These are phyloP conservation scores for Drosophila buzzatii DNA, from an alignment of 2,888 invertebrate species.

Conservation along the genomic window DNA sequence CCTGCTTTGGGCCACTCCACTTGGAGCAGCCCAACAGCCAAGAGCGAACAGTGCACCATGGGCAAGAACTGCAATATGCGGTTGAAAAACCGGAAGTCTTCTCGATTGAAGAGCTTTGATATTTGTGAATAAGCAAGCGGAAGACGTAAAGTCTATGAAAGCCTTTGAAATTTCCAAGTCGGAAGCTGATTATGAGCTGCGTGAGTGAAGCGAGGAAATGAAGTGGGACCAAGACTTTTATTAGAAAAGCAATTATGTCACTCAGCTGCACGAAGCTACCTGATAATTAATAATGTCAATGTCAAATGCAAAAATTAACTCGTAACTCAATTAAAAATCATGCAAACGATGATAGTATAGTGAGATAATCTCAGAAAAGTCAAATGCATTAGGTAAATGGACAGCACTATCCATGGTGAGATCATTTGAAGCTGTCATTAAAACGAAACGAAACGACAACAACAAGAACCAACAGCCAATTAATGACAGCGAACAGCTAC, in stretches of 20 bases:
- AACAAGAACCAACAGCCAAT: slow-evolving; percentile 60
- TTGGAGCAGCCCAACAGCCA: slow-evolving; percentile 37
- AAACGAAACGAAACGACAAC: slow-evolving; percentile 48
- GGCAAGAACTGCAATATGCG: slow-evolving; percentile 69
- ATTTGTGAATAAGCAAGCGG: slow-evolving; percentile 52
- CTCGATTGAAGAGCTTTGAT: slow-evolving; percentile 55
- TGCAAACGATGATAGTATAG: neutral
- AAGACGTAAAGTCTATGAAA: slow-evolving; percentile 28
- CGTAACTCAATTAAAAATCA: neutral
- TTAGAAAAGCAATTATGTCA: neutral
- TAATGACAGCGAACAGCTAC: slow-evolving; percentile 76
- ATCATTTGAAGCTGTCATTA: slow-evolving; percentile 49
- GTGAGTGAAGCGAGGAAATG: slow-evolving; percentile 58
- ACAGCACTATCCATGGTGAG: slow-evolving; percentile 37
- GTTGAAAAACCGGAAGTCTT: slow-evolving; percentile 69
- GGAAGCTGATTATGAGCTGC: slow-evolving; percentile 61
- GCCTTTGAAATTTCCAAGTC: slow-evolving; percentile 42
- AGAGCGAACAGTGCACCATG: slow-evolving; percentile 47
- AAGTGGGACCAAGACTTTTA: slow-evolving; percentile 37
- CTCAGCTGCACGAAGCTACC: slow-evolving; percentile 2
- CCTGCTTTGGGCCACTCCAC: slow-evolving; percentile 50
- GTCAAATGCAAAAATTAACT: neutral
- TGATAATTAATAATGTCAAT: neutral
- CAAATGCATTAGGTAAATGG: slow-evolving; percentile 39
- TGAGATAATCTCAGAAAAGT: neutral